A percentile compares a stretch with the other conserved stretches of the same genome.
Evolutionary conservation across 2,888 invertebrate genomes (phyloP).

Genomic region (Brachyopa scutellaris): DNA sequence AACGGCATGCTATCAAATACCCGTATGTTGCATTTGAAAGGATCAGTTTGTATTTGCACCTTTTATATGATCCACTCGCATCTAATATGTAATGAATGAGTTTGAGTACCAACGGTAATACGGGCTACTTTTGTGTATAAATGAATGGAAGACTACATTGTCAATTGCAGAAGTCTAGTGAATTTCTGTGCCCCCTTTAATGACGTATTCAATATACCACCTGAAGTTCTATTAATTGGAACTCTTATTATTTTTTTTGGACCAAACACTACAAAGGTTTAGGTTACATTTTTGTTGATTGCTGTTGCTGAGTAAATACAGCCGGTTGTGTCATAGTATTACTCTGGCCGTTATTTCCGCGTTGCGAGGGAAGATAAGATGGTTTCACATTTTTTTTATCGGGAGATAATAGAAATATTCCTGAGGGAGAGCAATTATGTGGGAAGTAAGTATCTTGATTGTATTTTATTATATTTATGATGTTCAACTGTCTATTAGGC

Average conservation of each 20-base stretch:
- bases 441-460: slow-evolving; percentile 39
- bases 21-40: slow-evolving; percentile 60
- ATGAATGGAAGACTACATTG: slow-evolving; percentile 45
- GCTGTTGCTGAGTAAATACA: slow-evolving; percentile 62
- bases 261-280: slow-evolving; percentile 62
- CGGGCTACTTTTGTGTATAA: slow-evolving; percentile 61
- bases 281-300: slow-evolving; percentile 60
- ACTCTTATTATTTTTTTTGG: slow-evolving; percentile 63
- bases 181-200: slow-evolving; percentile 4
- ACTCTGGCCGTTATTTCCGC: slow-evolving; percentile 55
- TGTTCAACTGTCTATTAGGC: slow-evolving; percentile 7
- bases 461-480: too few relatives aligned
- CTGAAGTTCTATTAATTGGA: slow-evolving; percentile 72
- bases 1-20: slow-evolving; percentile 46
- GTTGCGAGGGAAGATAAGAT: slow-evolving; percentile 62
- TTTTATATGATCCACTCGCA: slow-evolving; percentile 63
- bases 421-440: slow-evolving; percentile 43
- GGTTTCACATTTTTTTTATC: slow-evolving; percentile 10
- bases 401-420: slow-evolving; percentile 28
- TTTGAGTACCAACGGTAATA: slow-evolving; percentile 46
- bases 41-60: slow-evolving; percentile 62
- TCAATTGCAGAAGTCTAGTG: slow-evolving; percentile 50
- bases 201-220: slow-evolving; percentile 66
- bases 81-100: slow-evolving; percentile 52
- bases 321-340: slow-evolving; percentile 37